Conservation (phyloP, 2,888 invertebrate genomes). For the Amaurobius ferox region DNA sequence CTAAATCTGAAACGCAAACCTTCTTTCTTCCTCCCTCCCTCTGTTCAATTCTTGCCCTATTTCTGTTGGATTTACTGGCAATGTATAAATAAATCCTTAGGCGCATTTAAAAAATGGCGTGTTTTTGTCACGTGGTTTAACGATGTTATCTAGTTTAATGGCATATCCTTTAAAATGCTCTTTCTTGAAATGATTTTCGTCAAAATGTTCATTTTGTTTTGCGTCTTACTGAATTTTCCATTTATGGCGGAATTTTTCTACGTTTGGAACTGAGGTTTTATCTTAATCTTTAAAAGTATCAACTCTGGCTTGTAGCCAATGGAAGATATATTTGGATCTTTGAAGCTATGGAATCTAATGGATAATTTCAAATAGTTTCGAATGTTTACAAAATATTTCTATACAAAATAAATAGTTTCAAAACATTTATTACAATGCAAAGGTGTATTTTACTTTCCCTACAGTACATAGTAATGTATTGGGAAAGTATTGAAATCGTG, state of each 20-base stretch:
- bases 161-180: slow-evolving; percentile 46
- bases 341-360: too few relatives aligned
- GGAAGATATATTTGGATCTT: too few relatives aligned
- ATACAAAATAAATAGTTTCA: too few relatives aligned
- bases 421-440: too few relatives aligned
- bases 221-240: neutral
- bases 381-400: too few relatives aligned
- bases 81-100: slow-evolving; percentile 70
- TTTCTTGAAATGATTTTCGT: slow-evolving; percentile 38
- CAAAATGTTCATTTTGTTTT: neutral
- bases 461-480: too few relatives aligned
- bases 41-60: neutral
- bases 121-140: slow-evolving; percentile 47
- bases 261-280: neutral
- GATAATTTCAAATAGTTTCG: too few relatives aligned
- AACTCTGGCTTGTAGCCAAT: neutral
- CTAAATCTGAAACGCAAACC: slow-evolving; percentile 25
- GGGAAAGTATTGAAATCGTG: too few relatives aligned
- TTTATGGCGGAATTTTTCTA: neutral
- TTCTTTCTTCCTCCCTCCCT: neutral
- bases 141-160: slow-evolving; percentile 54
- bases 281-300: neutral
- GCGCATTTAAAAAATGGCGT: slow-evolving; percentile 56
- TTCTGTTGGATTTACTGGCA: neutral
- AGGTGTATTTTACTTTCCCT: too few relatives aligned